Conservation (phyloP, 2,888 invertebrate genomes). For the Psylliodes chrysocephalus region DNA sequence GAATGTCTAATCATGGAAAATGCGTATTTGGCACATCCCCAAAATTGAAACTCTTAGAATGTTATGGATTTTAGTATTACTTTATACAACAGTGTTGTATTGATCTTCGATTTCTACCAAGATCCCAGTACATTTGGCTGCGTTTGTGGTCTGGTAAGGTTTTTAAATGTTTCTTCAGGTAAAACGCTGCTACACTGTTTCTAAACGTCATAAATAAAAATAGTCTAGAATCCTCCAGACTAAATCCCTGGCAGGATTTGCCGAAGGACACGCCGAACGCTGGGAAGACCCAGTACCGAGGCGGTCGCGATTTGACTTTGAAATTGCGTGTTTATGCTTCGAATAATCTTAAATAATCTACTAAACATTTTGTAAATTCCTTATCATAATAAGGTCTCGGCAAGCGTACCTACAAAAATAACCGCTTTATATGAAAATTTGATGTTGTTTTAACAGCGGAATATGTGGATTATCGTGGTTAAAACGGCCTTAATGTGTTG, state of each 20-base stretch:
- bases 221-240: background rate
- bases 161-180: too few relatives aligned
- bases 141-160: too few relatives aligned
- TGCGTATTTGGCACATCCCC: too few relatives aligned
- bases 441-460: slow-evolving; percentile 39
- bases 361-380: slow-evolving; percentile 36
- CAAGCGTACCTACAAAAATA: slow-evolving; percentile 34
- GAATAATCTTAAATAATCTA: slow-evolving; percentile 40
- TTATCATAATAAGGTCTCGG: slow-evolving; percentile 35
- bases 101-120: too few relatives aligned
- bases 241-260: slow-evolving; percentile 17
- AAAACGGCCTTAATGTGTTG: slow-evolving; percentile 24
- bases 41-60: too few relatives aligned
- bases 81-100: too few relatives aligned
- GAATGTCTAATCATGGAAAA: too few relatives aligned
- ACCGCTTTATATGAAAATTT: slow-evolving; percentile 39
- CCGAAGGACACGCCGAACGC: slow-evolving; percentile 22
- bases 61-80: too few relatives aligned
- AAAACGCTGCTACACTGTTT: too few relatives aligned
- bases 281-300: background rate
- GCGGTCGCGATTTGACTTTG: slow-evolving; percentile 37
- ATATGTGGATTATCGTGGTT: slow-evolving; percentile 31
- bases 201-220: too few relatives aligned
- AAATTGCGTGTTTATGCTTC: slow-evolving; percentile 40
- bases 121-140: too few relatives aligned